A percentile compares a stretch with the other conserved stretches of the same genome.
Conservation (phyloP, 1,140 invertebrate genomes). For the Leptonema lineaticorne region DNA sequence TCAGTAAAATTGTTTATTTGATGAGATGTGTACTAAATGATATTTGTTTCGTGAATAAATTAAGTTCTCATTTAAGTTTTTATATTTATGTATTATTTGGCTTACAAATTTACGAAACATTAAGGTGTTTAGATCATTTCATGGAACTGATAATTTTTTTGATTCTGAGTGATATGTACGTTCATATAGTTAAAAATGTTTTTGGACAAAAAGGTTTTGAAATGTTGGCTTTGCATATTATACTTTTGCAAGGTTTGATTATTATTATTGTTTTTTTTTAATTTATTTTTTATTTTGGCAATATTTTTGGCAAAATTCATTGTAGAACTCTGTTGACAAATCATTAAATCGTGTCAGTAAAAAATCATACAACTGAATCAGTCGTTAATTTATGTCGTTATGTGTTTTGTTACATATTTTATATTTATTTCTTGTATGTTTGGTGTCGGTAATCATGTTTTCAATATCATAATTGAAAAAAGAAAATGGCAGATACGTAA, state of each 20-base stretch:
- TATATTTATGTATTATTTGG: neutral
- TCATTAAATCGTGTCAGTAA: conserved; percentile 10
- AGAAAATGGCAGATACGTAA: conserved; percentile 2
- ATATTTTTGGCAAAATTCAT: conserved; percentile 20
- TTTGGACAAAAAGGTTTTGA: conserved; percentile 3
- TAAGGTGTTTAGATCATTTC: too few relatives aligned
- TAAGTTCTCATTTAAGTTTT: neutral
- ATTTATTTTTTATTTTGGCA: conserved; percentile 19
- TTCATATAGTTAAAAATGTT: neutral
- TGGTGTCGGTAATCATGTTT: conserved; percentile 24
- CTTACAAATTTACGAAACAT: too few relatives aligned
- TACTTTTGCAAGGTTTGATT: conserved; percentile 22
- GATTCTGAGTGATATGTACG: neutral
- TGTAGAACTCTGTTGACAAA: conserved; percentile 18
- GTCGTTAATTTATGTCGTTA: conserved; percentile 6
- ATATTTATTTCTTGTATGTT: conserved; percentile 9
- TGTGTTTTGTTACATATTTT: conserved; percentile 8
- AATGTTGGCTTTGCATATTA: conserved; percentile 26
- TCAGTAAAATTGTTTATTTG: too few relatives aligned
- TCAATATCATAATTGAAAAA: conserved; percentile 3
- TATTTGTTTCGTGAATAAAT: neutral
- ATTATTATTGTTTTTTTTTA: too few relatives aligned
- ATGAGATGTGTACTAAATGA: too few relatives aligned
- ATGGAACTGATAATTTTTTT: neutral
- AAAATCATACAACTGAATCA: too few relatives aligned